Conservation (phyloP, 2,797 vertebrate species). For the Acridotheres tristis region DNA sequence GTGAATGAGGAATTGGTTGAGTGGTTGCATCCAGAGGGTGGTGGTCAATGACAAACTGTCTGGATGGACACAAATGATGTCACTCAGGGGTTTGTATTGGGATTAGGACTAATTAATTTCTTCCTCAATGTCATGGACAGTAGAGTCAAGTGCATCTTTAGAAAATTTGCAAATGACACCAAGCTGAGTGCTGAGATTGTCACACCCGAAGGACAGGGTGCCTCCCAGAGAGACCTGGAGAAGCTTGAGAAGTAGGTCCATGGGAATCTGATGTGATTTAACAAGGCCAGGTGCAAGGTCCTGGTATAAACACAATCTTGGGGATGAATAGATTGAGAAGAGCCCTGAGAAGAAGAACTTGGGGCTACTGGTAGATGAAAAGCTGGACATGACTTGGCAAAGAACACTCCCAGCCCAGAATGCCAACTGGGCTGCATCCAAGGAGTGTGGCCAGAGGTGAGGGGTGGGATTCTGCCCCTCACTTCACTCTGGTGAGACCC, state of each 20-base stretch:
- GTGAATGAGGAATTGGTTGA: background rate
- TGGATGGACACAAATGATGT: background rate
- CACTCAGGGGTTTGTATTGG: background rate
- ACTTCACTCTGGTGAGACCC: background rate
- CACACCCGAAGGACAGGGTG: background rate
- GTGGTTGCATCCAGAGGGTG: background rate
- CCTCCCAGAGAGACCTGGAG: background rate
- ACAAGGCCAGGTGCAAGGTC: background rate
- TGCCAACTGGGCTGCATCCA: background rate
- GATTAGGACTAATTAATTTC: background rate
- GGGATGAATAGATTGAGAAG: background rate
- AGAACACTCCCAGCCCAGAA: background rate
- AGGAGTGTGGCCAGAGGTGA: background rate
- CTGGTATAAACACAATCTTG: background rate
- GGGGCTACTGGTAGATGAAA: background rate
- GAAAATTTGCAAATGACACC: background rate
- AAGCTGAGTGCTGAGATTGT: background rate
- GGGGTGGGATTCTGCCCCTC: background rate
- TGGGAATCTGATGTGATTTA: background rate
- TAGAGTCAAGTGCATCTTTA: background rate
- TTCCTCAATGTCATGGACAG: background rate
- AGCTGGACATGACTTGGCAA: background rate
- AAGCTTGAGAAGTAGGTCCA: background rate
- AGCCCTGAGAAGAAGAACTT: background rate
- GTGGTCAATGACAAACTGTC: background rate